Base-by-base conservation (phyloP, 2,797 vertebrate genomes). In the Acanthurus tractus region DNA sequence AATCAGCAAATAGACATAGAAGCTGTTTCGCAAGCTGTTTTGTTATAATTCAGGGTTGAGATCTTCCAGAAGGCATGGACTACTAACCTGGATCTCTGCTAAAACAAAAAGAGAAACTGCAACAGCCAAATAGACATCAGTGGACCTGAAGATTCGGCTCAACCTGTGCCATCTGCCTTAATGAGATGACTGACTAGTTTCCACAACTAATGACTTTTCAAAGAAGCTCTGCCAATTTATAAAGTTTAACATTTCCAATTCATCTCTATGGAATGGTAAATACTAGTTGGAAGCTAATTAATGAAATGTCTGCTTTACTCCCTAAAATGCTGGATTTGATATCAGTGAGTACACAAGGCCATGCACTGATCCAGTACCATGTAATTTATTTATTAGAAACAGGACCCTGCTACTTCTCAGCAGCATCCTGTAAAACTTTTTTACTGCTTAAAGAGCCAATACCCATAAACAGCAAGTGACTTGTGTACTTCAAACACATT, bases 101-200 rank as follows among this genome's bases (percentile, higher is more conserved):
- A 23, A 72, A 46, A 63, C 38, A 45, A 63, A 53, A 54, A 29
- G 12, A 45, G 9, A 44, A 53, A n/a, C 50, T 42, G 3, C 20
- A 66, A 18, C 6, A 8, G 34, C 36, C 8, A 36, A 65, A 42
- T 22, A 50, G 53, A 53, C 38, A 67, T 29, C 38, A 54, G 20
- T 58, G 11, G 7, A 63, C 42, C 29, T 49, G 54, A 65, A 44
- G 63, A 23, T 65, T 29, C 6, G 12, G 7, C 23, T 52, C 44
- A 72, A 55, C 6, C 38, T 23, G 42, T 45, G 59, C 59, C 44
- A 29, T 44, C 46, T 42, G 63, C 14, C 18, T 49, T n/a, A 46
- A 55, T 58, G 45, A 68, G 17, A 34, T 22, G 29, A 29, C 25
- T 29, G 45, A 17, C 2, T 34, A 17, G 25, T 22, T 18, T 61